These are phyloP conservation scores for Gasteruption jaculator DNA, from an alignment of 2,888 invertebrate genomes.

Conservation along the genomic window DNA sequence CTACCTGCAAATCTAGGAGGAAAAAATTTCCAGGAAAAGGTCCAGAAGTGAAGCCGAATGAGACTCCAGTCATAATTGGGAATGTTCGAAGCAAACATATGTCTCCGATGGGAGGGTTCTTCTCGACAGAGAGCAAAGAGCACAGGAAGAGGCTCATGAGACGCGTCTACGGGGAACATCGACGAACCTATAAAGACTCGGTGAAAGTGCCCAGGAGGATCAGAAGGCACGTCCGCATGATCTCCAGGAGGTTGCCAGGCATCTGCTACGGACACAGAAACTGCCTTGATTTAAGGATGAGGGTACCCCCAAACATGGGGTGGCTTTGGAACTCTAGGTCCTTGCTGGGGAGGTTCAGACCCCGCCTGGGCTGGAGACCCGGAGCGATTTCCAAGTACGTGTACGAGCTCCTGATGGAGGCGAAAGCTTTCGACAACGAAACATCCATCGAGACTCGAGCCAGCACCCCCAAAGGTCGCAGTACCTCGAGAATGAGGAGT, in stretches of 20 bases:
- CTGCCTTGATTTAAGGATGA: conserved; percentile 28
- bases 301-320: conserved; percentile 37
- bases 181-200: too few relatives aligned
- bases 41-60: conserved; percentile 19
- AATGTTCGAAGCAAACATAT: conserved; percentile 31
- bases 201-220: too few relatives aligned
- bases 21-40: conserved; percentile 8
- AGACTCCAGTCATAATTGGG: conserved; percentile 35
- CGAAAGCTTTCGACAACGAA: conserved; percentile 23
- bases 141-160: conserved; percentile 17
- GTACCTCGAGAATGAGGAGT: background rate
- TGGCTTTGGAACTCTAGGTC: conserved; percentile 34
- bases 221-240: conserved; percentile 14
- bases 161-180: too few relatives aligned
- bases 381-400: conserved; percentile 29
- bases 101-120: too few relatives aligned
- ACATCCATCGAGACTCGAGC: conserved; percentile 20
- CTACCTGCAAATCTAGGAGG: conserved; percentile 21
- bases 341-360: conserved; percentile 26
- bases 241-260: conserved; percentile 20
- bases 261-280: conserved; percentile 33
- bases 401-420: conserved; percentile 26
- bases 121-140: too few relatives aligned
- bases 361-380: conserved; percentile 34
- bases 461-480: too few relatives aligned